phyloP scores from a whole-genome alignment of 2,113 vertebrate genomes.

The Anoplopoma fimbria region DNA sequence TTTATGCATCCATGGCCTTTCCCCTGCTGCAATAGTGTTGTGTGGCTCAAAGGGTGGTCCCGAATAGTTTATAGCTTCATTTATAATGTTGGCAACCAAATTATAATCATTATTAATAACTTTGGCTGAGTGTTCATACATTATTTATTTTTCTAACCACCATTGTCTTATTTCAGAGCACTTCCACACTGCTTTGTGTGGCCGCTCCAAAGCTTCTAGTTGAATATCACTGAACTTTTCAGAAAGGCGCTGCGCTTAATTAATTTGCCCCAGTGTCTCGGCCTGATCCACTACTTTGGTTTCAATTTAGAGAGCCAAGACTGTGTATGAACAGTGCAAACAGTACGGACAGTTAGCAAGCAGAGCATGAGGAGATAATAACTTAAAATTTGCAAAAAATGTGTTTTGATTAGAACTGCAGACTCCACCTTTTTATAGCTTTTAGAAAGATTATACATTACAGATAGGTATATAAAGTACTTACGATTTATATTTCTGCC shows the following conservation, averaged over 20 bases:
- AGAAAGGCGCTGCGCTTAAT: too few species aligned
- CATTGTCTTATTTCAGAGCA: too few species aligned
- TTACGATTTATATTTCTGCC: constrained; percentile 16
- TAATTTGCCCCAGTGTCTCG: neutral
- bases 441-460: neutral
- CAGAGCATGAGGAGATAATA: neutral
- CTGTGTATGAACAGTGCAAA: too few species aligned
- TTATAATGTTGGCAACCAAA: neutral
- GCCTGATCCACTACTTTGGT: neutral
- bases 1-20: neutral
- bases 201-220: too few species aligned
- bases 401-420: neutral
- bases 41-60: too few species aligned
- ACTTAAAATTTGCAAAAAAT: too few species aligned
- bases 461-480: constrained; percentile 15
- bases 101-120: neutral
- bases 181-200: too few species aligned
- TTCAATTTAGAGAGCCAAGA: neutral
- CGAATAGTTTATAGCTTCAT: too few species aligned
- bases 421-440: neutral
- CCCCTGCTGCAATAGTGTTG: neutral
- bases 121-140: too few species aligned
- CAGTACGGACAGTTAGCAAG: neutral
- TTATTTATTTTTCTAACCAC: too few species aligned
- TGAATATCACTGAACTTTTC: too few species aligned